Conservation (phyloP, 2,797 vertebrate species). For the Phoeniculus purpureus region DNA sequence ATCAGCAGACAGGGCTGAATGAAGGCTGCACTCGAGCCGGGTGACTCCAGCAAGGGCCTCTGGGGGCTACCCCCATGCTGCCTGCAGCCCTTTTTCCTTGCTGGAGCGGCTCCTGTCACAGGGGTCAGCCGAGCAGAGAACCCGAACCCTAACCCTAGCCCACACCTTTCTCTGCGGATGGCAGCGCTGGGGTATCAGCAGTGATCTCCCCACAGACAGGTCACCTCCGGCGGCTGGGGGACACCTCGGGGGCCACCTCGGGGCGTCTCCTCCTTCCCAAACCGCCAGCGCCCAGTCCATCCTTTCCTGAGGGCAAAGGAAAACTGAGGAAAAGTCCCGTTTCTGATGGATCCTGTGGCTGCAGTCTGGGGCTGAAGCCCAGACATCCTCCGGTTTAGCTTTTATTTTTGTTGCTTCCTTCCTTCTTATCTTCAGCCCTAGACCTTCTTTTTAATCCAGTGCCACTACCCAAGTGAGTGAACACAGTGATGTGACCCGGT, state of each 20-base stretch:
- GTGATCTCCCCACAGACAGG: not conserved
- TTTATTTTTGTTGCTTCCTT: too few relatives aligned
- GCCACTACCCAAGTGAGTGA: not conserved
- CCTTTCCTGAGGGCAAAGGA: not conserved
- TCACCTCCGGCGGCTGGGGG: not conserved
- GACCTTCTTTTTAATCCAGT: not conserved
- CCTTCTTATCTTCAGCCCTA: not conserved
- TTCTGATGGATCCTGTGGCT: not conserved
- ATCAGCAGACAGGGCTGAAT: not conserved
- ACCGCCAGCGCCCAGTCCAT: not conserved
- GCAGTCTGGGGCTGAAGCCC: not conserved
- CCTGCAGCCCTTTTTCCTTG: not conserved
- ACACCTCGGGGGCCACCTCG: too few relatives aligned
- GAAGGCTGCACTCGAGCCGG: not conserved
- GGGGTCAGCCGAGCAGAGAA: not conserved
- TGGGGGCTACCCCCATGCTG: not conserved
- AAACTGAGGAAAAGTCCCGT: not conserved
- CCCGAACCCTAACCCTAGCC: too few relatives aligned
- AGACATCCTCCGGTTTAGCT: not conserved
- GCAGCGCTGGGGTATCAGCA: not conserved
- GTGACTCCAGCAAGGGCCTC: not conserved
- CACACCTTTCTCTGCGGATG: not conserved
- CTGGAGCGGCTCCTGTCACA: not conserved
- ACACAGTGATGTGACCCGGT: not conserved
- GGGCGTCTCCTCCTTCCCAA: not conserved